Conservation (phyloP, 1,140 invertebrate genomes). For the Metopolophium dirhodum region DNA sequence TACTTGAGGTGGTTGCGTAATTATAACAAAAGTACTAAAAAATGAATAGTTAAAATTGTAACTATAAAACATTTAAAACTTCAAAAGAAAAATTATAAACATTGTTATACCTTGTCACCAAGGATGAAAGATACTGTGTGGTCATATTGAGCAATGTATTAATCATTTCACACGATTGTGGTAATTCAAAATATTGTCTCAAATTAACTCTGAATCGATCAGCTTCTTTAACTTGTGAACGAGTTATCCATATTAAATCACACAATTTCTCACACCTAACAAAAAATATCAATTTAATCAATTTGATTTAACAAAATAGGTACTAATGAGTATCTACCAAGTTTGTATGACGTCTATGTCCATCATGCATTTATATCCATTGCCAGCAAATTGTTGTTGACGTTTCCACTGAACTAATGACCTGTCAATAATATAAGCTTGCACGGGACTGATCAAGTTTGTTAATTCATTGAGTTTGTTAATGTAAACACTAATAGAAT, state of each 20-base stretch:
- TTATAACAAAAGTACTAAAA: slow-evolving; percentile 92
- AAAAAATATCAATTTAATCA: not conserved
- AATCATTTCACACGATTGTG: slow-evolving; percentile 47
- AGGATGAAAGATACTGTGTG: slow-evolving; percentile 80
- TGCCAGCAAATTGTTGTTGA: slow-evolving; percentile 90
- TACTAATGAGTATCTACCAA: slow-evolving; percentile 69
- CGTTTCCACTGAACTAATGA: slow-evolving; percentile 93
- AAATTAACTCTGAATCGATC: slow-evolving; percentile 69
- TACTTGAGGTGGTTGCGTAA: slow-evolving; percentile 97
- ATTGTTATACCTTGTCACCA: slow-evolving; percentile 77
- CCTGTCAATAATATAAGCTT: slow-evolving; percentile 71
- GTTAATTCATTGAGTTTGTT: slow-evolving; percentile 47
- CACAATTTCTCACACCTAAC: slow-evolving; percentile 80
- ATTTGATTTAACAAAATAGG: not conserved
- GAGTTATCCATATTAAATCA: slow-evolving; percentile 85
- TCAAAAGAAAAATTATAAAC: not conserved
- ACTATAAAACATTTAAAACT: slow-evolving; percentile 8
- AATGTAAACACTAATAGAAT: slow-evolving; percentile 46
- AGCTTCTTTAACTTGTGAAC: slow-evolving; percentile 83
- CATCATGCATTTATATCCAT: slow-evolving; percentile 83
- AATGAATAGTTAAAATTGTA: slow-evolving; percentile 54
- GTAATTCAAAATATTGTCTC: slow-evolving; percentile 66
- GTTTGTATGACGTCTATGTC: slow-evolving; percentile 88
- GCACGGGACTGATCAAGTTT: slow-evolving; percentile 50
- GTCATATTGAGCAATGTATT: slow-evolving; percentile 71